Conservation (phyloP, 2,797 vertebrate genomes). For the Acanthurus lineatus region DNA sequence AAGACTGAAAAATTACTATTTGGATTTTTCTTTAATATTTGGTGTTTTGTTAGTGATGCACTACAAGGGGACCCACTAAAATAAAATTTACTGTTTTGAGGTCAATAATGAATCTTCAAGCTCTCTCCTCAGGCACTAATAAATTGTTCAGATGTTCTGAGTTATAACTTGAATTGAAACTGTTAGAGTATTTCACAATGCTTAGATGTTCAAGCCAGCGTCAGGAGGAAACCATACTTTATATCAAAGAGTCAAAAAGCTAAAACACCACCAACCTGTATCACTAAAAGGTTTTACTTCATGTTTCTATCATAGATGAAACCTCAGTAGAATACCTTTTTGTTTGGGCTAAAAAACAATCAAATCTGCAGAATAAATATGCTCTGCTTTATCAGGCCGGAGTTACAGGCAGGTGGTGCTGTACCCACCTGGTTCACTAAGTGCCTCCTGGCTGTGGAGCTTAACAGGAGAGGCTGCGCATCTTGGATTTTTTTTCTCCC, state of each 20-base stretch:
- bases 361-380: background rate
- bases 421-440: constrained; percentile 33
- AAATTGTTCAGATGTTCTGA: too few relatives aligned
- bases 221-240: background rate
- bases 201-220: background rate
- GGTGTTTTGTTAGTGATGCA: background rate
- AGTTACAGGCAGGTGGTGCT: constrained; percentile 58
- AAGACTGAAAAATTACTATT: background rate
- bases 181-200: too few relatives aligned
- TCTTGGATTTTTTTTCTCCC: background rate
- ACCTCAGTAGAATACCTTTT: background rate
- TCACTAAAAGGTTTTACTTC: background rate
- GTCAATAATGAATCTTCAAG: background rate
- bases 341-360: background rate
- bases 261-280: background rate
- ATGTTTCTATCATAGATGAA: too few relatives aligned
- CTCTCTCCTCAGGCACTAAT: too few relatives aligned
- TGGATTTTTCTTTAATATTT: background rate
- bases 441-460: constrained; percentile 11
- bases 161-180: too few relatives aligned
- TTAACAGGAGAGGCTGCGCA: constrained; percentile 26
- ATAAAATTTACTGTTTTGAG: background rate
- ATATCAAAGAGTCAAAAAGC: background rate
- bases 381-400: constrained; percentile 36
- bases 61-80: background rate